Conservation (phyloP, 2,888 invertebrate genomes). For the Plutella xylostella region DNA sequence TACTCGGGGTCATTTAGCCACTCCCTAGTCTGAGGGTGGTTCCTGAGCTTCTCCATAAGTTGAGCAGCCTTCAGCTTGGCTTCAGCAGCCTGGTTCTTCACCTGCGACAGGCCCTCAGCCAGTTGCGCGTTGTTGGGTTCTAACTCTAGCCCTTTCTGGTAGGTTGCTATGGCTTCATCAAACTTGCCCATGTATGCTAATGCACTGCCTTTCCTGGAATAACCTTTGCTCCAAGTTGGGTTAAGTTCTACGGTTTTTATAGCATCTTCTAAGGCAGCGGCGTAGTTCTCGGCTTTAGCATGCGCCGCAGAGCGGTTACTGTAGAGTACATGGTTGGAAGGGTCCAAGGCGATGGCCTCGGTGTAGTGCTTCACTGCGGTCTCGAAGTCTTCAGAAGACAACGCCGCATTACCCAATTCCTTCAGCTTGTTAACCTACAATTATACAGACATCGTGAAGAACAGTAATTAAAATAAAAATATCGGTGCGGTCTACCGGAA, state of each 20-base stretch:
- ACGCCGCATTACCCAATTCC: constrained; percentile 87
- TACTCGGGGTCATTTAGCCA: constrained; percentile 82
- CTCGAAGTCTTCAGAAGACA: constrained; percentile 80
- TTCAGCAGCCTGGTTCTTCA: constrained; percentile 44
- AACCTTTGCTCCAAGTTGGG: constrained; percentile 89
- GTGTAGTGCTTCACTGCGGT: constrained; percentile 86
- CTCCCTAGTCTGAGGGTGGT: constrained; percentile 77
- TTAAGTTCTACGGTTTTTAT: constrained; percentile 84
- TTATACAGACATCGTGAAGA: no score
- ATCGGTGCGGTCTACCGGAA: neutral
- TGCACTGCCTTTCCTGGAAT: constrained; percentile 90
- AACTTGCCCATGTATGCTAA: constrained; percentile 79
- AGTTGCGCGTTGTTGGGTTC: constrained; percentile 82
- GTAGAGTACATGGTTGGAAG: constrained; percentile 86
- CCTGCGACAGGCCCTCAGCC: constrained; percentile 75
- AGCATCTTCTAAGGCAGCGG: constrained; percentile 85
- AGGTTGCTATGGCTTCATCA: constrained; percentile 82
- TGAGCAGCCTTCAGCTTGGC: constrained; percentile 28
- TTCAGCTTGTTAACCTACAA: constrained; percentile 84
- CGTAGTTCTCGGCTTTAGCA: constrained; percentile 82
- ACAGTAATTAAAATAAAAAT: constrained; percentile 14
- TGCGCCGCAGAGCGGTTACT: constrained; percentile 94
- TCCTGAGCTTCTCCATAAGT: constrained; percentile 71
- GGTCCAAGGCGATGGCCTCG: constrained; percentile 83
- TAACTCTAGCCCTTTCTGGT: constrained; percentile 74